phyloP scores from a whole-genome alignment of 1,140 invertebrate genomes.

The Tetraneura akinire region DNA sequence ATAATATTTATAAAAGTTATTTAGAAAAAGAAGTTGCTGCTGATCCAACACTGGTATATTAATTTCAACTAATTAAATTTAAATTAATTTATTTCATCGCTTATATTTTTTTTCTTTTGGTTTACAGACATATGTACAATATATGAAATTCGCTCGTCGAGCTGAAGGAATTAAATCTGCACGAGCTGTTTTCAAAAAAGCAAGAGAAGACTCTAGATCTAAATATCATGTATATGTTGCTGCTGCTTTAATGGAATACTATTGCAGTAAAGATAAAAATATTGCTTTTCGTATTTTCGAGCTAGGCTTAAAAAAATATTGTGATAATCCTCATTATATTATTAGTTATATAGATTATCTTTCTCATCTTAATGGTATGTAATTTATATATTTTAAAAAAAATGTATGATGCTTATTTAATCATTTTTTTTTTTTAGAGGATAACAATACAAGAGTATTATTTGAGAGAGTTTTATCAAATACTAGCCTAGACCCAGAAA shows the following conservation, averaged over 20 bases:
- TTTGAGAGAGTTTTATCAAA: conserved; percentile 96
- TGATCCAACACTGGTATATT: conserved; percentile 91
- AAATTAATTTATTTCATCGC: neutral
- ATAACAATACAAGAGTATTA: conserved; percentile 97
- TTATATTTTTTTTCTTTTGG: neutral
- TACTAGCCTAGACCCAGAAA: conserved; percentile 86
- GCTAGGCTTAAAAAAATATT: conserved; percentile 95
- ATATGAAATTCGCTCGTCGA: conserved; percentile 97
- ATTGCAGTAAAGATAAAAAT: conserved; percentile 98
- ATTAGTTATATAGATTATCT: conserved; percentile 96
- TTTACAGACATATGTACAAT: conserved; percentile 90
- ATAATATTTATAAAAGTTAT: conserved; percentile 93
- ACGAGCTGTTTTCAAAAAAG: conserved; percentile 90
- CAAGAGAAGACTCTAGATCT: conserved; percentile 80
- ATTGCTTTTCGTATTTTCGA: conserved; percentile 98
- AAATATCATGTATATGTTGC: conserved; percentile 73
- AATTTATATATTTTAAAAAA: conserved; percentile 40
- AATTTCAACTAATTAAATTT: conserved; percentile 52
- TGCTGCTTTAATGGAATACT: conserved; percentile 98
- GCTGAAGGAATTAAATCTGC: conserved; percentile 98
- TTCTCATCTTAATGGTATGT: conserved; percentile 92
- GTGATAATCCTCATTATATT: conserved; percentile 91
- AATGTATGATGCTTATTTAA: conserved; percentile 11
- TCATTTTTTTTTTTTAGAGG: conserved; percentile 68
- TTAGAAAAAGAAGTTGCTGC: conserved; percentile 80